These are phyloP conservation scores for Leptobrachium ailaonicum DNA, from an alignment of 2,113 vertebrate species.

Conservation along the genomic window DNA sequence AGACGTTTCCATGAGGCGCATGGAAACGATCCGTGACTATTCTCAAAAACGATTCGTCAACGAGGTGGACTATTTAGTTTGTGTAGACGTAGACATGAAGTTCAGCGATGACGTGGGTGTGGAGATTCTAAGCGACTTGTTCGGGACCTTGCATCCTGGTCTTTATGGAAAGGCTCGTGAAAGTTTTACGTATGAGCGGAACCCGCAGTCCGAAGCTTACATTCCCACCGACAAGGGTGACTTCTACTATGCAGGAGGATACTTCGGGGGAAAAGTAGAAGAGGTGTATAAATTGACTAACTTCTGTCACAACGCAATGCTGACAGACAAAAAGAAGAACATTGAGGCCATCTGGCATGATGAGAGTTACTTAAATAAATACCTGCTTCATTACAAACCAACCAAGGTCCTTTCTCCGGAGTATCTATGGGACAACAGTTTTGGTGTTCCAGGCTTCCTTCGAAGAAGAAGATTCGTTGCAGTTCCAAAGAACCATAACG, in stretches of 20 bases:
- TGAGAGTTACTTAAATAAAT: slow-evolving; percentile 60
- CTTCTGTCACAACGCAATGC: slow-evolving; percentile 54
- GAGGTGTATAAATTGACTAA: slow-evolving; percentile 57
- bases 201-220: slow-evolving; percentile 54
- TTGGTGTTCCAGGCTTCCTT: background rate
- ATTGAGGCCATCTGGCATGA: slow-evolving; percentile 67
- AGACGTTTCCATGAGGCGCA: slow-evolving; percentile 62
- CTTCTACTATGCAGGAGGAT: slow-evolving; percentile 63
- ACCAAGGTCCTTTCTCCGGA: slow-evolving; percentile 66
- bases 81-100: slow-evolving; percentile 63
- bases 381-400: slow-evolving; percentile 64
- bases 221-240: slow-evolving; percentile 54
- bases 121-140: slow-evolving; percentile 56
- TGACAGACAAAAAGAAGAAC: slow-evolving; percentile 48
- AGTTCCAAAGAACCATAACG: slow-evolving; percentile 23
- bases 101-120: slow-evolving; percentile 60
- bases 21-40: slow-evolving; percentile 59
- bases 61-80: slow-evolving; percentile 58
- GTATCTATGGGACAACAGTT: slow-evolving; percentile 55
- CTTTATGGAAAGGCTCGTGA: slow-evolving; percentile 20
- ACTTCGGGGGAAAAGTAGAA: slow-evolving; percentile 56
- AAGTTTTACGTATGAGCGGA: slow-evolving; percentile 54
- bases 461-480: slow-evolving; percentile 50
- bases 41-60: slow-evolving; percentile 23
- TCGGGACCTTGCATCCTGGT: slow-evolving; percentile 59